Evolutionary conservation across 1,140 invertebrate species (phyloP).

Genomic region (Macrostomum lignano): DNA sequence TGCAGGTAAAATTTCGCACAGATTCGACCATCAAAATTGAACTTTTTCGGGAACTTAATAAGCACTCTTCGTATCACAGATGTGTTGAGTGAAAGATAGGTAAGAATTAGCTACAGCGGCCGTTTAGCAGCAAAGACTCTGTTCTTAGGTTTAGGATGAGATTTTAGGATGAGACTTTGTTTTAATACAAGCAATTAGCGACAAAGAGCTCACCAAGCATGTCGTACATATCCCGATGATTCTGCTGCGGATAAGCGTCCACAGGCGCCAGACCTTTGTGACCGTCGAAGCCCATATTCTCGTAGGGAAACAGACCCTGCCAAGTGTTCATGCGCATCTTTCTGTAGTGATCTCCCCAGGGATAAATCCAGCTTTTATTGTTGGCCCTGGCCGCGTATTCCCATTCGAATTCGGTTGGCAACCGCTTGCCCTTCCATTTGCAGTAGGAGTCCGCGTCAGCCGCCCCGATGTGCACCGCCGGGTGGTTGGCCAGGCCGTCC

Average conservation of each 20-base stretch:
- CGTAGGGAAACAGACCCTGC: constrained; percentile 19
- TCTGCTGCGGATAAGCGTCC: constrained; percentile 16
- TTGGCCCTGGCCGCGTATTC: constrained; percentile 21
- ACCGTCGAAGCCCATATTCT: constrained; percentile 13
- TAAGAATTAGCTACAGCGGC: no score
- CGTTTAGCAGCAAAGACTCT: no score
- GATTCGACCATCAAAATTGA: no score
- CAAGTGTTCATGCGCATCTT: constrained; percentile 15
- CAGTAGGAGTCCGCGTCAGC: constrained; percentile 22
- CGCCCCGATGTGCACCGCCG: constrained; percentile 21
- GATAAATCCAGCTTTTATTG: constrained; percentile 12
- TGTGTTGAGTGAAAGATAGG: no score
- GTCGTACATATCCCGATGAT: constrained; percentile 15
- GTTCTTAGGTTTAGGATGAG: no score
- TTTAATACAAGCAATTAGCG: no score
- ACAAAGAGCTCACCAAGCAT: no score
- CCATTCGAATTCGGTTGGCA: constrained; percentile 25
- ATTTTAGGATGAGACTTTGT: no score
- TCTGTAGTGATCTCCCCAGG: constrained; percentile 19
- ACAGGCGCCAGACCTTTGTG: constrained; percentile 14
- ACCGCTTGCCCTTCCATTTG: constrained; percentile 15
- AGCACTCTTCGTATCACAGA: no score
- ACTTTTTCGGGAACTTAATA: no score
- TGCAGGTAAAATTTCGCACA: no score
- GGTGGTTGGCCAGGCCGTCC: no score